phyloP scores from a whole-genome alignment of 2,113 vertebrate genomes.

The Hyperopisus bebe region DNA sequence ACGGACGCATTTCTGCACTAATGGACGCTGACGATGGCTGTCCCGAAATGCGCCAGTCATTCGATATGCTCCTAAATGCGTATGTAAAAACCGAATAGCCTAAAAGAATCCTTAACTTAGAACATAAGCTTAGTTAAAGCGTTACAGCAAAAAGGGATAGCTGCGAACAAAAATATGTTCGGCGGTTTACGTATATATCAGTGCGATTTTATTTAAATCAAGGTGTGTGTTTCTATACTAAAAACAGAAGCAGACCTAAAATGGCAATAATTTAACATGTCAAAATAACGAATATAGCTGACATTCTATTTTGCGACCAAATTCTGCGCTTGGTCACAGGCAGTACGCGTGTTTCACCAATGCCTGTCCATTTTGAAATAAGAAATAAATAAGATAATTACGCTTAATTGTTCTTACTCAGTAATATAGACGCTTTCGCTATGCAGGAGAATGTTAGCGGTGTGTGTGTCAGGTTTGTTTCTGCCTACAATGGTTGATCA shows the following conservation, averaged over 20 bases:
- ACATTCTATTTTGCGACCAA: not conserved
- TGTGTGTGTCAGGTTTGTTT: not conserved
- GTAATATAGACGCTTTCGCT: not conserved
- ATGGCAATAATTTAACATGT: no score
- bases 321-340: not conserved
- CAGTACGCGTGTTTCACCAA: not conserved
- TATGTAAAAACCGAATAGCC: not conserved
- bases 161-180: no score
- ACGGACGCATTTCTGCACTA: not conserved
- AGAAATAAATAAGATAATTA: not conserved
- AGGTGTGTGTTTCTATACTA: no score
- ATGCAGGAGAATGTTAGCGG: not conserved
- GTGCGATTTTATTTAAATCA: no score
- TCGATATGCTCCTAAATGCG: not conserved
- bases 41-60: not conserved
- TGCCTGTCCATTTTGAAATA: not conserved
- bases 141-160: no score
- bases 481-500: not conserved
- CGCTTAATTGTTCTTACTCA: not conserved
- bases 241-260: no score
- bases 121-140: no score
- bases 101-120: no score
- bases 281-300: no score
- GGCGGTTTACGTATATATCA: no score
- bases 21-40: no score